Conservation (phyloP, 2,113 vertebrate genomes). For the Nymphicus hollandicus region DNA sequence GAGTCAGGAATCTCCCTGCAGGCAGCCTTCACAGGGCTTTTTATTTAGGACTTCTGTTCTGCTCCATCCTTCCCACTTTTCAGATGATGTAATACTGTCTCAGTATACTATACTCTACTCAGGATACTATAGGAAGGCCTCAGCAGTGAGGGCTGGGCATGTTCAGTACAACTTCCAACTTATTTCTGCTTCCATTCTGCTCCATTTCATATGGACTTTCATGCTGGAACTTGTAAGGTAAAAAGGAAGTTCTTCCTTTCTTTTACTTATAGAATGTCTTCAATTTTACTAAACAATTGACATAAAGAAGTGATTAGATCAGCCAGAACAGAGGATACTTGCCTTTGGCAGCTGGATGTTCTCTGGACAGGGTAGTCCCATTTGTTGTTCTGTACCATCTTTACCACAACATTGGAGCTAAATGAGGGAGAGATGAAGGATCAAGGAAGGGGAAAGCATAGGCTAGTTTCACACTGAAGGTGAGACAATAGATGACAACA, state of each 20-base stretch:
- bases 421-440: neutral
- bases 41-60: neutral
- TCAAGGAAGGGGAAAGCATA: neutral
- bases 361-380: conserved; percentile 72
- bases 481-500: neutral
- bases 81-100: neutral
- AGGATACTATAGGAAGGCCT: neutral
- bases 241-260: neutral
- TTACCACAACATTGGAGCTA: conserved; percentile 82
- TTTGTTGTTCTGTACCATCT: conserved; percentile 53
- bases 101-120: neutral
- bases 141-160: neutral
- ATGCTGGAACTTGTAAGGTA: neutral
- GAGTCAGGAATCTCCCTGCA: neutral
- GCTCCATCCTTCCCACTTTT: neutral
- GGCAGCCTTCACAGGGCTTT: neutral
- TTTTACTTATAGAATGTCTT: neutral
- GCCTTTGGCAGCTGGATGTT: conserved; percentile 72
- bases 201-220: neutral
- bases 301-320: neutral
- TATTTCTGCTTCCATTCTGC: neutral
- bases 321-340: neutral
- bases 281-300: neutral
- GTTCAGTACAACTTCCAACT: neutral
- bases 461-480: neutral